Conservation (phyloP, 1,140 invertebrate species). For the Penaeus japonicus region DNA sequence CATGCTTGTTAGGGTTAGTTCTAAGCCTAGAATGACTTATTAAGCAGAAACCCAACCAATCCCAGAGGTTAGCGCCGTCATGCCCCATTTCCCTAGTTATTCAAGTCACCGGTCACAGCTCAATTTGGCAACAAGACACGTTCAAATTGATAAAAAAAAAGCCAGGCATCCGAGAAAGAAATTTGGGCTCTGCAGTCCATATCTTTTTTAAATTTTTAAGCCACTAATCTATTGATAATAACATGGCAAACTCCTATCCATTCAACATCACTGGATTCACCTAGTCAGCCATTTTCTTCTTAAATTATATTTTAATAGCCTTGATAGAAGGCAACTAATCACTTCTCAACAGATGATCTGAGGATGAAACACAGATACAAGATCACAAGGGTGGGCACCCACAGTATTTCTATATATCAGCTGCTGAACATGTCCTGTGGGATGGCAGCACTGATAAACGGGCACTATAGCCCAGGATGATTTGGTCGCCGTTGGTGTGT, state of each 20-base stretch:
- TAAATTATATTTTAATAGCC: conserved; percentile 46
- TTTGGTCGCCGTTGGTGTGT: not conserved
- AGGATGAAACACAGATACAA: conserved; percentile 47
- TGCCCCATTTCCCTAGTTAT: conserved; percentile 26
- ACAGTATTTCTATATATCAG: conserved; percentile 36
- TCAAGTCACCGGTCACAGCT: conserved; percentile 45
- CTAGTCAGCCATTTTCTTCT: conserved; percentile 27
- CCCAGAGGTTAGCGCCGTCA: not conserved
- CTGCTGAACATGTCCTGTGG: conserved; percentile 32
- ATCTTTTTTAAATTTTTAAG: conserved; percentile 40
- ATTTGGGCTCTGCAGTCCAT: conserved; percentile 41
- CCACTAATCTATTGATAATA: conserved; percentile 53
- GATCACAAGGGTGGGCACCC: conserved; percentile 48
- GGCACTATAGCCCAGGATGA: conserved; percentile 1
- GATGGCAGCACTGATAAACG: conserved; percentile 32
- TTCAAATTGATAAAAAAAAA: conserved; percentile 37
- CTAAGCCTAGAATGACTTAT: not conserved
- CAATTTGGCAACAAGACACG: conserved; percentile 45
- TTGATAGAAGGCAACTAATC: conserved; percentile 29
- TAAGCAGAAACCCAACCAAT: conserved; percentile 22
- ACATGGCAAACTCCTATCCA: conserved; percentile 49
- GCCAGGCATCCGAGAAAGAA: conserved; percentile 41
- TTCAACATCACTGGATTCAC: conserved; percentile 39
- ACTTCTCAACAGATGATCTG: conserved; percentile 45
- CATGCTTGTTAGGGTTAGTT: not conserved